These are phyloP conservation scores for Pogonophryne albipinna DNA, from an alignment of 2,797 vertebrate species.

Conservation along the genomic window DNA sequence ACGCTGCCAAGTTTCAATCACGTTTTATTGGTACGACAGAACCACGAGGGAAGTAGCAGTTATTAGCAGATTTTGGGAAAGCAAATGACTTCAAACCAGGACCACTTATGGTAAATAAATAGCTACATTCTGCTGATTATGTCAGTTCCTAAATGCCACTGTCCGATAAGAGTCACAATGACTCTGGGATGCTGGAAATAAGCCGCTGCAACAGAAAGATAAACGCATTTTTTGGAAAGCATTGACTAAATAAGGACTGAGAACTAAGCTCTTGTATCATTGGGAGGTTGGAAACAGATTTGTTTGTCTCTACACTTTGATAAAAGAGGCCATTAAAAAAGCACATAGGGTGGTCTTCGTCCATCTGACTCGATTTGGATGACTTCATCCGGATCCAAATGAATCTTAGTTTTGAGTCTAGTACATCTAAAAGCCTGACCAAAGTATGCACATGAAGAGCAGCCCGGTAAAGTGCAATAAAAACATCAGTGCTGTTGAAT, in stretches of 20 bases:
- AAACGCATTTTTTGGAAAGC: constrained; percentile 7
- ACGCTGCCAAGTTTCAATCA: constrained; percentile 13
- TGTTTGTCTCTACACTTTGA: constrained; percentile 10
- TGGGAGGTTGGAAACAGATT: neutral
- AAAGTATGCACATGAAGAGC: too few relatives aligned
- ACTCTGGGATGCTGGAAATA: neutral
- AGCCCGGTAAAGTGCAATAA: neutral
- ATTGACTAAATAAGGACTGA: constrained; percentile 9
- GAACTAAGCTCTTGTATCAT: constrained; percentile 17
- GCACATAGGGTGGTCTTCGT: too few relatives aligned
- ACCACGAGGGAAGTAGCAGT: neutral
- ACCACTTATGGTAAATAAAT: constrained; percentile 19
- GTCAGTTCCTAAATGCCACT: neutral
- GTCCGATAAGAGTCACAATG: constrained; percentile 1
- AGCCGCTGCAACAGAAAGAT: constrained; percentile 8
- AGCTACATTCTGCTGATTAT: constrained; percentile 4
- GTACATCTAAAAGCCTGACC: too few relatives aligned
- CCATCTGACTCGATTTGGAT: too few relatives aligned
- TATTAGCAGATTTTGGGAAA: neutral
- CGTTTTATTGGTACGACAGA: constrained; percentile 3
- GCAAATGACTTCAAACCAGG: constrained; percentile 15
- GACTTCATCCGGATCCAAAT: too few relatives aligned
- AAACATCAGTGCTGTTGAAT: constrained; percentile 15
- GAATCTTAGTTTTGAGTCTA: too few relatives aligned
- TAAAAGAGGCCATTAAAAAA: constrained; percentile 19